Evolutionary conservation across 1,140 invertebrate genomes (phyloP).

Genomic region (Leptinotarsa lineolata): DNA sequence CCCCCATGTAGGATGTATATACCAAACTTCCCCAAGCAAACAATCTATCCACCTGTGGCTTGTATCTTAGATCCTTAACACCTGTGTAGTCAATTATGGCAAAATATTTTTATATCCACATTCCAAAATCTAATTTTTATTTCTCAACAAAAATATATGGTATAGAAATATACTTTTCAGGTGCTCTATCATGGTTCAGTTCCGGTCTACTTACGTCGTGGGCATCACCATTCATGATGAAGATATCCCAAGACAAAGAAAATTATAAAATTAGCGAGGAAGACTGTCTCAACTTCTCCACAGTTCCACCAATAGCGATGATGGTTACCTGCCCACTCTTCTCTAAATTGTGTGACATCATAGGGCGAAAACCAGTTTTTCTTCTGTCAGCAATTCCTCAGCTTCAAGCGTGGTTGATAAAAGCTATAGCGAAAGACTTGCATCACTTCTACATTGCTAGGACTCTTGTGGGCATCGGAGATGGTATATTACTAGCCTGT

Average conservation of each 20-base stretch:
- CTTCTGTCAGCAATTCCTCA: conserved; percentile 29
- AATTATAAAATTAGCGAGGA: conserved; percentile 26
- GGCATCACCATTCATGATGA: conserved; percentile 25
- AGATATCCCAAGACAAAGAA: conserved; percentile 16
- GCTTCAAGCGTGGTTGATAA: conserved; percentile 21
- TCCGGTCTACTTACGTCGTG: conserved; percentile 25
- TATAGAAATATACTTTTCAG: background rate
- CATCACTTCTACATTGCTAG: conserved; percentile 53
- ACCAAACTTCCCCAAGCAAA: no score
- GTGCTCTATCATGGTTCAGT: background rate
- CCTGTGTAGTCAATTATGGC: no score
- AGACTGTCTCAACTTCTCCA: conserved; percentile 30
- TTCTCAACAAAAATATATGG: no score
- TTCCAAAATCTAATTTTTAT: no score
- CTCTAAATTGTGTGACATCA: conserved; percentile 21
- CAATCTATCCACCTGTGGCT: no score
- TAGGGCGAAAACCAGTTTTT: conserved; percentile 41
- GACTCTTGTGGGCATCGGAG: conserved; percentile 40
- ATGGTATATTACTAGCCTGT: conserved; percentile 38
- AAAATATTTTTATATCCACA: no score
- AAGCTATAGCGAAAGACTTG: conserved; percentile 25
- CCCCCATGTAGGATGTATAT: no score
- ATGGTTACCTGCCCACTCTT: background rate
- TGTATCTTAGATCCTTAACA: no score
- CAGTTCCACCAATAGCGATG: conserved; percentile 27